Evolutionary conservation across 2,888 invertebrate species (phyloP), one percentile per base, ranked within the genome.

Genomic region (Sturmia bella): DNA sequence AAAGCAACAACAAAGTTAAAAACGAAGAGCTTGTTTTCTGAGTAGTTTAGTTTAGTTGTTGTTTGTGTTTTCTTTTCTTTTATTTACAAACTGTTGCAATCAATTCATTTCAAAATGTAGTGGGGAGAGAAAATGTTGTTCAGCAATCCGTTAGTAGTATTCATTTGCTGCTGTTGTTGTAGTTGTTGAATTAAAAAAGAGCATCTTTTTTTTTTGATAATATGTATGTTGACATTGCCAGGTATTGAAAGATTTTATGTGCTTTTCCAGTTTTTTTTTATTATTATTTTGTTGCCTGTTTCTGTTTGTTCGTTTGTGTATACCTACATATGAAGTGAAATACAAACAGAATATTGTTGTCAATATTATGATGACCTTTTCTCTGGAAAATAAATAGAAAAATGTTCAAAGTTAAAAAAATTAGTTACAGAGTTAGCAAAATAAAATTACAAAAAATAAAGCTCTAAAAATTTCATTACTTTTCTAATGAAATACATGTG

Each of bases 301-400:
- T 43, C 45, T 66, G 4, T 54, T 6, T 54, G 27, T 54, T 54
- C 15, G 52, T 54, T 13, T n/a, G 17, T 37, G n/a, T 57, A 21
- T 63, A 52, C 52, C 15, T 41, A 19, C 17, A 32, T 37, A 37
- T 43, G 52, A 24, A 69, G 17, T 69, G 54, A 45, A 59, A 64
- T 61, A 59, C n/a, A 70, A 59, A 76, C 48, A 41, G 41, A 56
- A 54, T 48, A 61, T 19, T 63, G 45, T 54, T 77, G 73, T 73
- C 77, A 77, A 81, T 77, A 57, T 64, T 63, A 69, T 73, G 72
- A 73, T 69, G 69, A 77, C 68, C 68, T 77, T 77, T 64, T 72
- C 64, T 82, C 82, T 82, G 64, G 74, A 81, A 69, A 70, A 81
- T 52, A 68, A 54, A 52, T 3, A 63, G n/a, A 45, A 72, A 70